Evolutionary conservation across 2,113 vertebrate species (phyloP).

Genomic region (Struthidea cinerea): DNA sequence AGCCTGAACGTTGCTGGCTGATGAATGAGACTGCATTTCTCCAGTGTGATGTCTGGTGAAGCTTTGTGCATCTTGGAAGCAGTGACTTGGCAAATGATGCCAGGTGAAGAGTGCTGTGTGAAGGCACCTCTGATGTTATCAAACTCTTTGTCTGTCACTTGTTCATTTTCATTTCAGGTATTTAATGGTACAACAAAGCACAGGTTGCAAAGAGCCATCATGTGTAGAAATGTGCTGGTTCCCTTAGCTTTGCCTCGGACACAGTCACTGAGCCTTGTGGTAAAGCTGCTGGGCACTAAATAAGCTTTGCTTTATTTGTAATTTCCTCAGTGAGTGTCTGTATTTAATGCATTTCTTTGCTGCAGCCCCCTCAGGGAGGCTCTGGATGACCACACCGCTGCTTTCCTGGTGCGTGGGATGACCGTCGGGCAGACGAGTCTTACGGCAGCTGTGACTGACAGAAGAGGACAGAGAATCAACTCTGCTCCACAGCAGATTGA

Average conservation of each 20-base stretch:
- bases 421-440: constrained; percentile 88
- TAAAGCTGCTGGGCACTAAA: background rate
- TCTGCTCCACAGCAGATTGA: constrained; percentile 89
- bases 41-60: background rate
- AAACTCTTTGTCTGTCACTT: background rate
- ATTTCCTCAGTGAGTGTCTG: background rate
- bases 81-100: background rate
- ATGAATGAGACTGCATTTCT: background rate
- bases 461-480: constrained; percentile 74
- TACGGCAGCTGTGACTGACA: constrained; percentile 78
- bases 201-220: background rate
- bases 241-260: background rate
- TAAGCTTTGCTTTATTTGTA: background rate
- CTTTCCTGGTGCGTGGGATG: constrained; percentile 82
- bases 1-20: background rate
- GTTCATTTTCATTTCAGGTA: background rate
- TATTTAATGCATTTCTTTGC: background rate
- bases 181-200: background rate
- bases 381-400: constrained; percentile 80
- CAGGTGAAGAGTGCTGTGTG: background rate
- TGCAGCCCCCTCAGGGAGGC: constrained; percentile 76
- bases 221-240: background rate
- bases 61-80: background rate
- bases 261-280: background rate
- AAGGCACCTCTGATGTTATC: background rate